Evolutionary conservation across 2,797 vertebrate genomes (phyloP).

Genomic region (Enteromius thamalakanensis): DNA sequence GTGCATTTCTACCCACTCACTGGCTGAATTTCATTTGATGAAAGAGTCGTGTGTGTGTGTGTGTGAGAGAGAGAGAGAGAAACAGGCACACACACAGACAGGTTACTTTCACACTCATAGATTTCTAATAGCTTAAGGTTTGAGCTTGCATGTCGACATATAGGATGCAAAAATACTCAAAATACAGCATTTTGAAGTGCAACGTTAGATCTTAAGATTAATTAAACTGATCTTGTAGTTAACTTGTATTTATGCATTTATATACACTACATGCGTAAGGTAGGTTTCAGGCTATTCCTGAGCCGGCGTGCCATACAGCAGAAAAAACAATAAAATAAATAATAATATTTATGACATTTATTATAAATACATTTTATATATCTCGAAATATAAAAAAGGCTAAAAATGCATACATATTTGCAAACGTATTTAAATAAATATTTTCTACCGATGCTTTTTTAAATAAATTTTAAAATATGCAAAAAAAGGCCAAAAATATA

Average conservation of each 20-base stretch:
- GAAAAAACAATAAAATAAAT: background rate
- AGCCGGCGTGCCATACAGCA: background rate
- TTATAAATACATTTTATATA: background rate
- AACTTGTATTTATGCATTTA: background rate
- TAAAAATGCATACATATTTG: no score
- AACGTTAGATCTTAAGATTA: background rate
- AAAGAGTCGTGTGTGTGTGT: background rate
- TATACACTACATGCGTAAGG: background rate
- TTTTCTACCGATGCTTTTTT: no score
- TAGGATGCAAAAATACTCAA: background rate
- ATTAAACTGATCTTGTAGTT: background rate
- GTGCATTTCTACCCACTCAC: slow-evolving; percentile 55
- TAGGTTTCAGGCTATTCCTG: background rate
- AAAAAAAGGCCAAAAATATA: no score
- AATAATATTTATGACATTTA: background rate
- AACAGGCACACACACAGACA: background rate
- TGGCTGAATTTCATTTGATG: slow-evolving; percentile 44
- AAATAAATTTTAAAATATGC: no score
- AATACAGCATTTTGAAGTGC: background rate
- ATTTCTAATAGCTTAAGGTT: slow-evolving; percentile 14
- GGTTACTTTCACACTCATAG: slow-evolving; percentile 12
- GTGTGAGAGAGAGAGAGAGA: slow-evolving; percentile 8
- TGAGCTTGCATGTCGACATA: background rate
- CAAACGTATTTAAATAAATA: no score
- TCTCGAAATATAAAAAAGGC: background rate